These are phyloP conservation scores for Trachelus iudaicus DNA, from an alignment of 2,888 invertebrate species.

Conservation along the genomic window DNA sequence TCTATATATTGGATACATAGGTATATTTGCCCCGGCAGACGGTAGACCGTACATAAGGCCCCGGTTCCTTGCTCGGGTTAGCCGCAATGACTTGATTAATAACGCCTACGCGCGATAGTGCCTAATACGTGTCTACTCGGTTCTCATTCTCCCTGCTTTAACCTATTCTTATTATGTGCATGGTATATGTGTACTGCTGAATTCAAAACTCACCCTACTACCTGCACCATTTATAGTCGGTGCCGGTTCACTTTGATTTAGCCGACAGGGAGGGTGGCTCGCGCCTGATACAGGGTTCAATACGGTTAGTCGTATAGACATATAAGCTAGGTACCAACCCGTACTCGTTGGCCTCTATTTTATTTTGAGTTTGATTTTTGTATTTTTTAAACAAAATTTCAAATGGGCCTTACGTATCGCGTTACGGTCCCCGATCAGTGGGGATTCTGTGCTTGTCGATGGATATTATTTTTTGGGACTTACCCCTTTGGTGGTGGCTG, in stretches of 20 bases:
- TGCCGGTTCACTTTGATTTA: conserved; percentile 50
- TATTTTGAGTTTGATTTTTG: not conserved
- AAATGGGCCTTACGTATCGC: too few species aligned
- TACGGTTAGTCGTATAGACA: not conserved
- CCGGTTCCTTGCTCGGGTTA: conserved; percentile 33
- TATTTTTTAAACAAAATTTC: too few species aligned
- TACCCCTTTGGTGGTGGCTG: too few species aligned
- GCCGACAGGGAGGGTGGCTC: conserved; percentile 34
- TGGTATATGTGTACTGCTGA: not conserved
- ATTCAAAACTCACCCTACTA: not conserved
- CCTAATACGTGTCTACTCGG: conserved; percentile 31
- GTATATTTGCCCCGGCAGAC: not conserved
- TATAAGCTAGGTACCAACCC: not conserved
- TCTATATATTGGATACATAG: not conserved
- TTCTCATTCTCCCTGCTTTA: too few species aligned
- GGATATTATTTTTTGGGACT: too few species aligned
- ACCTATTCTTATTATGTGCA: not conserved
- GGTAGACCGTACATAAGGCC: not conserved
- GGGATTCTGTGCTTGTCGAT: too few species aligned
- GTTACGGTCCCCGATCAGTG: too few species aligned
- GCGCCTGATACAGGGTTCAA: not conserved
- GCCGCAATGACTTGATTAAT: conserved; percentile 62
- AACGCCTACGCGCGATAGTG: conserved; percentile 51
- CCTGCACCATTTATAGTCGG: conserved; percentile 7
- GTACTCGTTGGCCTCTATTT: not conserved